These are phyloP conservation scores for Sebastes cheni DNA, from an alignment of 2,797 vertebrate species.

Conservation along the genomic window DNA sequence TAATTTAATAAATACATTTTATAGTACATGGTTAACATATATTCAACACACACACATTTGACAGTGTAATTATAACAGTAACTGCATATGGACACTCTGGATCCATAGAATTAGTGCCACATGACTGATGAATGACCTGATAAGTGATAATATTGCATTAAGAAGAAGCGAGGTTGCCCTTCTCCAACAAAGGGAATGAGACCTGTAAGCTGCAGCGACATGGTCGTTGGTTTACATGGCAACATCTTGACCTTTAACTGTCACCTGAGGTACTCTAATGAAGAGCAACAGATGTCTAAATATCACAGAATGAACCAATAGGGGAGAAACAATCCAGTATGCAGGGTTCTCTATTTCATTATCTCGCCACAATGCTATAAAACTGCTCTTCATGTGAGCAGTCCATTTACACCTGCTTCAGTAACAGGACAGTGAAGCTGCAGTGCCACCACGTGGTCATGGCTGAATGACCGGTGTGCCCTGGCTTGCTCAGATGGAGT, in stretches of 20 bases:
- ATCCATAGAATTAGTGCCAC: neutral
- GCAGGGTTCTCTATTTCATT: slow-evolving; percentile 8
- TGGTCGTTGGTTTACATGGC: slow-evolving; percentile 31
- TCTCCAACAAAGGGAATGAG: neutral
- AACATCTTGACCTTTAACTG: slow-evolving; percentile 51
- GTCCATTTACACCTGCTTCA: neutral
- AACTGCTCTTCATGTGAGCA: slow-evolving; percentile 20
- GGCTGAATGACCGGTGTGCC: neutral
- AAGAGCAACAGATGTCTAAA: slow-evolving; percentile 42
- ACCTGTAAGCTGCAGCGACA: slow-evolving; percentile 19
- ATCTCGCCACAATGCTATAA: slow-evolving; percentile 11
- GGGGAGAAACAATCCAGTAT: slow-evolving; percentile 5
- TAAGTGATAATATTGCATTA: neutral
- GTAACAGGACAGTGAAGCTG: slow-evolving; percentile 17
- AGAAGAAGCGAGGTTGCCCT: neutral
- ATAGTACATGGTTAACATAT: slow-evolving; percentile 24
- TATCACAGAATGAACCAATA: slow-evolving; percentile 39
- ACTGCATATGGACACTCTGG: neutral
- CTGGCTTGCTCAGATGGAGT: neutral
- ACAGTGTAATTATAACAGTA: neutral
- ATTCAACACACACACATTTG: slow-evolving; percentile 8
- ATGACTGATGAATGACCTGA: neutral
- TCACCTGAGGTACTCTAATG: slow-evolving; percentile 52
- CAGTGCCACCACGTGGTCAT: slow-evolving; percentile 61
- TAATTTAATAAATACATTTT: slow-evolving; percentile 53